Conservation (phyloP, 1,140 invertebrate species). For the Bombus balteatus region DNA sequence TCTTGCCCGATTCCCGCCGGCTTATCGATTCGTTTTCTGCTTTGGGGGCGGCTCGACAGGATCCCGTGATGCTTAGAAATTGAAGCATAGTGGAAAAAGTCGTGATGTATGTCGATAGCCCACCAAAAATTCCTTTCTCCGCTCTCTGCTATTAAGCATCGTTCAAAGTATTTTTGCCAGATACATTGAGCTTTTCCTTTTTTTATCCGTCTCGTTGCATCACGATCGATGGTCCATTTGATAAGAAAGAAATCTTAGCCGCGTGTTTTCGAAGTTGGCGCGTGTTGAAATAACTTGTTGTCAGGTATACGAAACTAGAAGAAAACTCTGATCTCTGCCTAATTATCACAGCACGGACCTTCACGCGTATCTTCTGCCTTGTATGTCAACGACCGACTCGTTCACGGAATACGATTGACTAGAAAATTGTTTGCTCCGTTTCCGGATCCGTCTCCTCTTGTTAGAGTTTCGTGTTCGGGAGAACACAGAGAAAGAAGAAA, state of each 20-base stretch:
- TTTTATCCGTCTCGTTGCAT: background rate
- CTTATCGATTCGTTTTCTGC: slow-evolving; percentile 23
- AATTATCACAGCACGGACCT: background rate
- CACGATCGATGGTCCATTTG: background rate
- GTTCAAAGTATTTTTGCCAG: slow-evolving; percentile 4
- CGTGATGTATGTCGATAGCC: slow-evolving; percentile 9
- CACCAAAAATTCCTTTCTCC: background rate
- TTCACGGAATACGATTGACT: slow-evolving; percentile 52
- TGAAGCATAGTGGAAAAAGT: background rate
- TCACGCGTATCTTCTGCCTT: background rate
- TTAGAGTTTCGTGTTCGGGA: background rate
- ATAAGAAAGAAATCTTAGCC: slow-evolving; percentile 11
- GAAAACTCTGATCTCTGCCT: background rate
- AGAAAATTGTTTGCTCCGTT: slow-evolving; percentile 43
- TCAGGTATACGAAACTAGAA: background rate
- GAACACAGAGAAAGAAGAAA: background rate
- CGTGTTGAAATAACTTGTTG: background rate
- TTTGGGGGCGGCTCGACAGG: background rate
- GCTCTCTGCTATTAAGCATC: background rate
- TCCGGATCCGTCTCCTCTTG: background rate
- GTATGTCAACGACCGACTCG: background rate
- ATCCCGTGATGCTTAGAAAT: slow-evolving; percentile 5
- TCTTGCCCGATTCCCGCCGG: background rate
- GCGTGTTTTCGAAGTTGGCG: background rate
- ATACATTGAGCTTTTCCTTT: too few relatives aligned